These are phyloP conservation scores for Fragum sueziense DNA, from an alignment of 2,888 invertebrate species.

Conservation along the genomic window DNA sequence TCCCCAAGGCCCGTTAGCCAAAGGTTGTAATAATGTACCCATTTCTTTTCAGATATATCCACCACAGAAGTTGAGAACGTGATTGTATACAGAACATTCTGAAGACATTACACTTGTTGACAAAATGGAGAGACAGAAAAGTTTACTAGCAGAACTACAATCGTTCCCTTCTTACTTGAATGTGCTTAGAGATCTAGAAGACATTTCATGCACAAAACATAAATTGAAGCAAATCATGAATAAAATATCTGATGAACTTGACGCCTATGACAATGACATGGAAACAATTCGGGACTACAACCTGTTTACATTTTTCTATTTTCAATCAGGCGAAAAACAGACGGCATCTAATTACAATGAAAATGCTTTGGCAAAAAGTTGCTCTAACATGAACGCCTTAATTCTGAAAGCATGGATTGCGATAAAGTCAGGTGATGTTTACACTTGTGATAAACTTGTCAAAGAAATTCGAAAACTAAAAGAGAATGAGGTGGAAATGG, in stretches of 20 bases:
- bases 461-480: slow-evolving; percentile 1
- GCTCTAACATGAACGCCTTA: slow-evolving; percentile 23
- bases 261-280: slow-evolving; percentile 23
- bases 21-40: too few relatives aligned
- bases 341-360: slow-evolving; percentile 21
- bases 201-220: not conserved
- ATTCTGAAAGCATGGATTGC: slow-evolving; percentile 28
- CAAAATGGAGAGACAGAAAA: not conserved
- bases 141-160: not conserved
- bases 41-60: too few relatives aligned
- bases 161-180: not conserved
- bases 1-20: too few relatives aligned
- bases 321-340: slow-evolving; percentile 14
- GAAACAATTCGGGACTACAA: slow-evolving; percentile 27
- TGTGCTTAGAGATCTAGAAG: not conserved
- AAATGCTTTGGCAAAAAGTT: not conserved
- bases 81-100: too few relatives aligned
- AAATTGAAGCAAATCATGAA: not conserved
- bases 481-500: not conserved
- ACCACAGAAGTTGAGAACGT: too few relatives aligned
- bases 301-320: slow-evolving; percentile 32
- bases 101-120: too few relatives aligned
- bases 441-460: not conserved
- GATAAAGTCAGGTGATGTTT: slow-evolving; percentile 12
- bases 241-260: not conserved